Evolutionary conservation across 2,888 invertebrate species (phyloP), one percentile per base, ranked within the genome.

Genomic region (Octonoba sinensis): DNA sequence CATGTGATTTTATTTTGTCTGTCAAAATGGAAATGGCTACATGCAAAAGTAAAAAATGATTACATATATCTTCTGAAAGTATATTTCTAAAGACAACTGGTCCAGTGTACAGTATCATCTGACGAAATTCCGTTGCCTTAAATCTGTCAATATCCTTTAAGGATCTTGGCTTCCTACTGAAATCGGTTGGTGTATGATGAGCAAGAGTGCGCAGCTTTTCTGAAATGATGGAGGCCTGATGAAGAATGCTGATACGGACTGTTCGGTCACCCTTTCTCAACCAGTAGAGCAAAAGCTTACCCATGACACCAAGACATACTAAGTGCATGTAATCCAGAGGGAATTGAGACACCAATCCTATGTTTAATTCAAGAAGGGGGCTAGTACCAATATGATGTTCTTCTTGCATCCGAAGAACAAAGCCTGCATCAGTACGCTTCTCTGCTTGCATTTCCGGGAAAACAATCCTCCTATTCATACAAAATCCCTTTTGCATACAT

Each of bases 261-360:
- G 8, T 47, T 24, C 24, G 13, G 8, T 47, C 16, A 1, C 65
- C 47, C 18, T 64, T 46, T 47, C 16, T n/a, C 0, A 65, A 49
- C 66, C 65, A 27, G 47, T 46, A 47, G 0, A 66, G 16, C 3
- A 74, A 12, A n/a, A 74, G 27, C 59, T 74, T 74, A 0, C 57
- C 4, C 11, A 74, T 46, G 6, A 44, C 59, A 24, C 74, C 74
- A 11, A 74, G 47, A n/a, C 16, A 11, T 15, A 73, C 46, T 8
- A 73, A 11, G 22, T 73, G 73, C 73, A 73, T 73, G 16, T 22
- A 46, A 27, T 65, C 73, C 16, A 73, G 22, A n/a, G 73, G 64
- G 11, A 64, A 27, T 20, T 65, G 24, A 13, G 56, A 56, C 44
- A 73, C 46, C 44, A 65, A 16, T 1, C 73, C 64, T 6, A 64